Percentiles rank a stretch among this genome's conserved stretches.
Conservation (phyloP, 1,140 invertebrate species). For the Philotrypesis tridentata region DNA sequence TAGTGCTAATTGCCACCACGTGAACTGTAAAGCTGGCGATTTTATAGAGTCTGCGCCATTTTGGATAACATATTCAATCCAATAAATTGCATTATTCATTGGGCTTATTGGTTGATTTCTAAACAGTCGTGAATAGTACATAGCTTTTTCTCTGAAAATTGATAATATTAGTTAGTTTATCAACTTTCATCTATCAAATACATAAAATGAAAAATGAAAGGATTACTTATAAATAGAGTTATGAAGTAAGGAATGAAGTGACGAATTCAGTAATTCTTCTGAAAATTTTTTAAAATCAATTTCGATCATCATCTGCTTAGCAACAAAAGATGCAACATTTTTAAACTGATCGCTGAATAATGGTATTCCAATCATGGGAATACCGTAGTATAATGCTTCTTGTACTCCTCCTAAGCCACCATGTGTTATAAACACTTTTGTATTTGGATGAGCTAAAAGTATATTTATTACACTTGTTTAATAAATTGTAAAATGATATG, state of each 20-base stretch:
- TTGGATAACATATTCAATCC: constrained; percentile 75
- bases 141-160: constrained; percentile 44
- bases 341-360: constrained; percentile 77
- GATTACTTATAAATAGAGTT: constrained; percentile 58
- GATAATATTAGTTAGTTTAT: background rate
- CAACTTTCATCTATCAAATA: background rate
- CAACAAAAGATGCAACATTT: constrained; percentile 69
- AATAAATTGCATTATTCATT: constrained; percentile 74
- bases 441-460: constrained; percentile 72
- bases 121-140: constrained; percentile 49
- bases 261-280: constrained; percentile 50
- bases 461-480: background rate
- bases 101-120: constrained; percentile 71
- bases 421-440: constrained; percentile 79
- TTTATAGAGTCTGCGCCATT: constrained; percentile 63
- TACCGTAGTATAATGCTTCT: constrained; percentile 76
- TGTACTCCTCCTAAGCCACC: constrained; percentile 78
- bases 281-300: constrained; percentile 55
- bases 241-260: constrained; percentile 52
- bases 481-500: no score
- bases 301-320: constrained; percentile 59
- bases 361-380: constrained; percentile 78
- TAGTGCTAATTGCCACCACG: constrained; percentile 59
- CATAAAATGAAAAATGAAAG: no score
- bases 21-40: constrained; percentile 55